Evolutionary conservation across 2,888 invertebrate species (phyloP), one percentile per base, ranked within the genome.

Genomic region (Catocala sponsa): DNA sequence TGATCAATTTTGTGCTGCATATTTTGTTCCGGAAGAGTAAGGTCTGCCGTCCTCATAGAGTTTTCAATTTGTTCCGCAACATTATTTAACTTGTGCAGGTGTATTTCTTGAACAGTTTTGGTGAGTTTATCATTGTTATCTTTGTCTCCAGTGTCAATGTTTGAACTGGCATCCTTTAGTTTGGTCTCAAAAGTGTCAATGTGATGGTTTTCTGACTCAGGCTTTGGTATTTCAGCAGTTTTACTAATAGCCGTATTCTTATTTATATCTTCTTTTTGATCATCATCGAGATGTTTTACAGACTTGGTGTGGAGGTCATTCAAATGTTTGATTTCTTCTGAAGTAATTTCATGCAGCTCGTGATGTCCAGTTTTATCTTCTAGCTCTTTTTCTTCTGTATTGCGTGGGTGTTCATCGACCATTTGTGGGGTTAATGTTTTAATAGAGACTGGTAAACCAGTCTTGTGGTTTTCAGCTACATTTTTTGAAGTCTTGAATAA

Each of bases 401-500:
- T 61, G 57, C 59, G 63, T 54, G 60, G 47, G 9, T 67, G 58
- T 50, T 38, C 35, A 35, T 5, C 6, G n/a, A 25, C 15, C 43
- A 12, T 32, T 15, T n/a, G 7, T 15, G 48, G 2, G 2, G 42
- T 54, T 6, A 60, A 47, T 5, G 65, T 57, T 47, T 61, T 64
- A 6, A 52, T 12, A 4, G 13, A 46, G 32, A 48, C 48, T 38
- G 15, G 35, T n/a, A 43, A 12, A 33, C 54, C 15, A 12, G 44
- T n/a, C n/a, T n/a, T n/a, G 7, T 52, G 11, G n/a, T 10, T 25
- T 25, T 52, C 65, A n/a, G 48, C 35, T 49, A 44, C 50, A 11
- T 55, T 72, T 63, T 65, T 50, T 7, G 61, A 55, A 10, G 50
- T 56, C 54, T 70, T 74, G 6, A 64, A 53, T n/a, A 57, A 57